phyloP scores from a whole-genome alignment of 2,113 vertebrate genomes.

The Oryzias javanicus region DNA sequence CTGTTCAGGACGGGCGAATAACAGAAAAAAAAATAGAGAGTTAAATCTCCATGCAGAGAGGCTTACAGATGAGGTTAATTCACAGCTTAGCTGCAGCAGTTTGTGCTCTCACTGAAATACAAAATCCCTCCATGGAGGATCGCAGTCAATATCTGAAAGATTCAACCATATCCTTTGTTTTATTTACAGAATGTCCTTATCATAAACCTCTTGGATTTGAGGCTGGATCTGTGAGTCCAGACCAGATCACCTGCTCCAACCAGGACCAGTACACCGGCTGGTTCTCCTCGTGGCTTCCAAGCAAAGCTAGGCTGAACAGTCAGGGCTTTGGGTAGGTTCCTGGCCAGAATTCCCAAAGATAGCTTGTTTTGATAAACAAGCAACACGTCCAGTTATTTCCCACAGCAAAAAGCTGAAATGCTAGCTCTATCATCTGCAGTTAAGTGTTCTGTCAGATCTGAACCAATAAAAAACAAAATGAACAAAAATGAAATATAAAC shows the following conservation, averaged over 20 bases:
- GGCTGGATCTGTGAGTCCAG: conserved; percentile 84
- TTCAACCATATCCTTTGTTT: neutral
- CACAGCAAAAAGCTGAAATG: no score
- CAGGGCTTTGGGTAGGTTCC: conserved; percentile 93
- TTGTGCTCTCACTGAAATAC: neutral
- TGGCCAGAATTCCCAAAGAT: neutral
- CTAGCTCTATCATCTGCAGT: neutral
- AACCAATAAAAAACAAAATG: no score
- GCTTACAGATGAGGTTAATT: conserved; percentile 26
- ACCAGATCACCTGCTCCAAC: conserved; percentile 94
- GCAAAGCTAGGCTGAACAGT: conserved; percentile 90
- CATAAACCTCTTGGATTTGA: conserved; percentile 94
- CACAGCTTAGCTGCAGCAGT: conserved; percentile 1
- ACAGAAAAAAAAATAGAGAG: conserved; percentile 16
- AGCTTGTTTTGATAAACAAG: neutral
- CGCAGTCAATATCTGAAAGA: no score
- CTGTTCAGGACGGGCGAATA: conserved; percentile 9
- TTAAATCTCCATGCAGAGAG: conserved; percentile 14
- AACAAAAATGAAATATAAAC: no score
- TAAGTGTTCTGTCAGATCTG: no score
- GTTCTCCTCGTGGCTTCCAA: conserved; percentile 94
- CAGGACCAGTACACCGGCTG: conserved; percentile 93
- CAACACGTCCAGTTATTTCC: no score
- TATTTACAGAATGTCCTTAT: conserved; percentile 88
- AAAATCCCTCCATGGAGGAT: neutral